Base-by-base conservation (phyloP, 2,113 vertebrate species). In the Sakesphorus luctuosus region DNA sequence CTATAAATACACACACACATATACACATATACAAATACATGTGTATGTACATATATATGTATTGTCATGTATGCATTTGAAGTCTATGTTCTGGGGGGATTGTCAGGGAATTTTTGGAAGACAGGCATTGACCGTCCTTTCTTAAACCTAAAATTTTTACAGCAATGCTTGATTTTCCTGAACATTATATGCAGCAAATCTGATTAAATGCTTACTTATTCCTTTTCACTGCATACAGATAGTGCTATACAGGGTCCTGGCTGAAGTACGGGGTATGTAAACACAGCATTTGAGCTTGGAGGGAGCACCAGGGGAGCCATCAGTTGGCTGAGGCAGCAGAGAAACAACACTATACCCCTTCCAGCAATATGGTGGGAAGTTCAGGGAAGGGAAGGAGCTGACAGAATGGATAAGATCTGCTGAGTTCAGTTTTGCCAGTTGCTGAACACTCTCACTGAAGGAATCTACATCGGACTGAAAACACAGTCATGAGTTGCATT, bases 281-380 rank as follows among this genome's bases (percentile, higher is more conserved):
- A 71, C 49, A 68, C 5, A 26, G 11, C 4, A 15, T 35, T 55
- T 69, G 61, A 35, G 18, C 28, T 69, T 2, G 2, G 11, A 0
- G 4, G 13, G 4, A 38, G 18, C 33, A 44, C 1, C 14, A 2
- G 3, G 13, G 6, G 14, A 49, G 3, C 18, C 18, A 26, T 9
- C 36, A 10, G 11, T 49, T n/a, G 19, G 2, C 28, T 36, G 40
- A 69, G 31, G 8, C 25, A 6, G 18, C 20, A 29, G 18, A 18
- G 12, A 67, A 87, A 63, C 2, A 7, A 2, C 24, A 12, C 68
- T 72, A 8, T 25, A 33, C 1, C 1, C 6, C 44, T 89, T 55
- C 28, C 25, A 61, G 67, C 14, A 46, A 18, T 38, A 29, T 13
- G 26, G 5, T 13, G 17, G 7, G 16, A 65, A 19, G 9, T 38